These are phyloP conservation scores for Salvelinus namaycush DNA, from an alignment of 2,113 vertebrate genomes.

Conservation along the genomic window DNA sequence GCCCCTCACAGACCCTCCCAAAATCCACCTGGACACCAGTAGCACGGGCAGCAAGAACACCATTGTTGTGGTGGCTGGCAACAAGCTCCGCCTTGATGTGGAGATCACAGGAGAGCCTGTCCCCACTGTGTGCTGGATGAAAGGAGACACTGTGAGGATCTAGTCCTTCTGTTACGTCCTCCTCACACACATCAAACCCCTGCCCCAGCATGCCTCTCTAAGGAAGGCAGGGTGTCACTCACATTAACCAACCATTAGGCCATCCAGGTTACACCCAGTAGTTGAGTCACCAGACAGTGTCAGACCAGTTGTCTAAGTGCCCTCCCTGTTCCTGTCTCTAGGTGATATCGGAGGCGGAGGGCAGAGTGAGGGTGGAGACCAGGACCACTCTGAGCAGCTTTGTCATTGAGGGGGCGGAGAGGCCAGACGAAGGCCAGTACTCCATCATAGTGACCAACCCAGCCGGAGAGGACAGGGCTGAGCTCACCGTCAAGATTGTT, in stretches of 20 bases:
- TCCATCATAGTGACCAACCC: constrained; percentile 85
- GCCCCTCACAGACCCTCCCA: constrained; percentile 80
- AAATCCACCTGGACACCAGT: constrained; percentile 86
- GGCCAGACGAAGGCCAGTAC: constrained; percentile 78
- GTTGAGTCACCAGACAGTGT: background rate
- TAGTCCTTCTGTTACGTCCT: background rate
- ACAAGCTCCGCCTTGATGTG: constrained; percentile 87
- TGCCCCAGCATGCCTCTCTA: background rate
- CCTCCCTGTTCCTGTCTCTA: constrained; percentile 38
- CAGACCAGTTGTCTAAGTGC: background rate
- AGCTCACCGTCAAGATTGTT: constrained; percentile 79
- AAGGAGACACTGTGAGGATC: constrained; percentile 70
- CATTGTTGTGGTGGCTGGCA: constrained; percentile 85
- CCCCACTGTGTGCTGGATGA: constrained; percentile 82
- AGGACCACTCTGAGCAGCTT: constrained; percentile 78
- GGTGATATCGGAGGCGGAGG: constrained; percentile 72
- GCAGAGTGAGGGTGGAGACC: constrained; percentile 78
- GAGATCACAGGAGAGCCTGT: constrained; percentile 84
- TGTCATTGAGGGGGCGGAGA: constrained; percentile 82
- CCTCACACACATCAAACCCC: background rate
- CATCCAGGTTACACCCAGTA: background rate
- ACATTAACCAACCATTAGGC: background rate
- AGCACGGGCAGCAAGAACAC: constrained; percentile 73
- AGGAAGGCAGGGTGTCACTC: background rate
- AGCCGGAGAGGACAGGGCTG: constrained; percentile 79